Base-by-base conservation (phyloP, 2,797 vertebrate species). In the Atherinosoma microstoma region DNA sequence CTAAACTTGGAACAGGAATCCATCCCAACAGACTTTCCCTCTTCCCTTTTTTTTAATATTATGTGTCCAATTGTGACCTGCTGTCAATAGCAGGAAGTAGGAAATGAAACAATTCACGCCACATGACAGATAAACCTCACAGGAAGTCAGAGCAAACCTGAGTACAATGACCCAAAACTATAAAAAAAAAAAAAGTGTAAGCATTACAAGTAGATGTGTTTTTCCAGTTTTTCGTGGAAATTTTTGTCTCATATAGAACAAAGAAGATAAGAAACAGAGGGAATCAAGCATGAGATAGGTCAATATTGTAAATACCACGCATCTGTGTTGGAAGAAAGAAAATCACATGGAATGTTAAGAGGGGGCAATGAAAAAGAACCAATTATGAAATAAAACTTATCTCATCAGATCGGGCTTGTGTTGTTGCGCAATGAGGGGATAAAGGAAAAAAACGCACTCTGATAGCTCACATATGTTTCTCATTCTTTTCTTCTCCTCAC, bases 391-490 rank as follows among this genome's bases (percentile, higher is more conserved):
- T 8, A 1, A 13, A 24, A n/a, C 35, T 20, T 59, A 66, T 60
- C 36, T 32, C 45, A 62, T 62, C 12, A 18, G 32, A 40, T 27
- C 4, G n/a, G 13, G 29, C 35, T 20, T 38, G 30, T 65, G 54
- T 68, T 73, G 70, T 1, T 4, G 0, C 1, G 57, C 57, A 64
- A 70, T 73, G 34, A 78, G 69, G 61, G 12, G 76, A 82, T 77
- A 42, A 40, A 53, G 30, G 30, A 61, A 64, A 34, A 32, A 24
- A 49, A 70, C 40, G 22, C 9, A 58, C 64, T 72, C n/a, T 56
- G 13, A 84, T 75, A 10, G 69, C 61, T 64, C 63, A 51, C 72
- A 67, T 69, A 80, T 80, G 72, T 20, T 11, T 24, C 10, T 38
- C 35, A 12, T 27, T 42, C 4, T 29, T 45, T 29, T 36, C 56